Conservation (phyloP, 1,140 invertebrate species). For the Papilio polyxenes region DNA sequence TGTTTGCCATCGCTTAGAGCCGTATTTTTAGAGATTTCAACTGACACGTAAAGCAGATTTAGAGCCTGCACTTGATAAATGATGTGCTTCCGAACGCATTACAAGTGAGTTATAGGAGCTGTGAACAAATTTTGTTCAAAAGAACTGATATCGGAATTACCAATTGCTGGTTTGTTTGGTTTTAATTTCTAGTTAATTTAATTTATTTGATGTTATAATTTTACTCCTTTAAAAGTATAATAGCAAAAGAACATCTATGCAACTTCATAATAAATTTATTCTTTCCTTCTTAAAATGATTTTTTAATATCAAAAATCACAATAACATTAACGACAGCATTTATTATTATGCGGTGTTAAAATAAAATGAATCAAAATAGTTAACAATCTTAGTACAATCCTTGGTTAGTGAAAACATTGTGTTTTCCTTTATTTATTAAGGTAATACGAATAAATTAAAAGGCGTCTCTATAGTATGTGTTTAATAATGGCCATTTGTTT, state of each 20-base stretch:
- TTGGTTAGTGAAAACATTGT: neutral
- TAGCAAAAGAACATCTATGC: neutral
- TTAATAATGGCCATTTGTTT: neutral
- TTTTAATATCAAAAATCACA: no score
- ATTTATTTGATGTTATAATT: neutral
- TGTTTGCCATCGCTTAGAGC: constrained; percentile 13
- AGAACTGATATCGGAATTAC: constrained; percentile 5
- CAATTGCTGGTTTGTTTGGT: neutral
- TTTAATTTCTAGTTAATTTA: neutral
- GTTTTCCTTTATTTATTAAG: neutral
- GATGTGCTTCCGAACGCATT: constrained; percentile 36
- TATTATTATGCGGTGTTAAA: no score
- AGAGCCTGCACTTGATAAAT: constrained; percentile 36
- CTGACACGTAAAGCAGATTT: constrained; percentile 36
- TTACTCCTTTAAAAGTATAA: neutral
- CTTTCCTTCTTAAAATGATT: no score
- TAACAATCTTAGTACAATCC: no score
- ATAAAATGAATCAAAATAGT: no score
- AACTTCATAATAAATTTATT: neutral
- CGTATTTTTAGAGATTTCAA: constrained; percentile 36
- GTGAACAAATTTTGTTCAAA: constrained; percentile 23
- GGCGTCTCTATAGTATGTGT: neutral
- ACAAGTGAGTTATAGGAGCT: constrained; percentile 31
- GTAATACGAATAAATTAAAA: neutral
- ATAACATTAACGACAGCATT: no score